Evolutionary conservation across 2,113 vertebrate species (phyloP), one percentile per base, ranked within the genome.

Genomic region (Nibea coibor): DNA sequence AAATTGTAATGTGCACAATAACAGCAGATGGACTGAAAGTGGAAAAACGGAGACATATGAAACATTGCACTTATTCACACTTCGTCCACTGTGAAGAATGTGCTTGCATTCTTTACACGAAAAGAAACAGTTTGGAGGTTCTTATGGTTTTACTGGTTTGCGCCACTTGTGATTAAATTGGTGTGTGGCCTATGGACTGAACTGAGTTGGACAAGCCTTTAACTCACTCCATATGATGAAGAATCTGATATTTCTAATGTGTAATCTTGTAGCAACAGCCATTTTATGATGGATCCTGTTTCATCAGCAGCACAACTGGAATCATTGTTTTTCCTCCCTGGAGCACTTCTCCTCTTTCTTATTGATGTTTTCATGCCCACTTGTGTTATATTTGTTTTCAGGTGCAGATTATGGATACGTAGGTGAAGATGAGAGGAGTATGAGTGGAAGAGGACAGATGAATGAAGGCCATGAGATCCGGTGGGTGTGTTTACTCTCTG

Each of bases 401-500:
- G 28, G 15, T 16, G 72, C 35, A 61, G 47, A 57, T 54, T 51
- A 42, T 72, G 0, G 16, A 76, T 61, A 53, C 47, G 31, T 17
- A 39, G 65, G 69, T 28, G 26, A 54, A 26, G 50, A 71, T 48
- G 28, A 58, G 43, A 81, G 51, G 62, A 47, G 65, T n/a, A 77
- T 9, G 57, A 80, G 72, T 80, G 79, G 72, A 59, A 58, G 82
- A 82, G 61, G 20, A 53, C 4, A 9, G 31, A 45, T 53, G 39
- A 64, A 76, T 74, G 16, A 59, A 64, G 48, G 74, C 9, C 7
- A 28, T 22, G 64, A 69, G 11, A 63, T 42, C 4, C 0, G 10
- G 0, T 39, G n/a, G 43, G 48, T 24, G 74, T 72, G 31, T 78
- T 73, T n/a, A 63, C 58, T 42, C 63, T 28, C 48, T 67, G 66